Conservation (phyloP, 1,140 invertebrate genomes). For the Holcopasites calliopsidis region DNA sequence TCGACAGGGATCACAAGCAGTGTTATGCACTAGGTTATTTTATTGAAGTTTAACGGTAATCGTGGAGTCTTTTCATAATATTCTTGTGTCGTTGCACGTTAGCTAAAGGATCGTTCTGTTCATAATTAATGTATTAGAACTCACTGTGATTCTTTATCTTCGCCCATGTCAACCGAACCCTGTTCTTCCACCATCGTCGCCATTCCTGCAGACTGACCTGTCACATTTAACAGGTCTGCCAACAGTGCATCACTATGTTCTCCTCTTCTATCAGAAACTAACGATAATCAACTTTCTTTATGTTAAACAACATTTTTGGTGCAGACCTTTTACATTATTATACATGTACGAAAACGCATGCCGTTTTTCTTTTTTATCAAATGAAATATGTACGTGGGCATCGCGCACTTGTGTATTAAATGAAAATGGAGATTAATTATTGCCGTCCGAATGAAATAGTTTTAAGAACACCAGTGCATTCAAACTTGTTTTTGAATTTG, state of each 20-base stretch:
- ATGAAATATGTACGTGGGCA: not conserved
- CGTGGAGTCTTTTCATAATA: not conserved
- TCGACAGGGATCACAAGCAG: slow-evolving; percentile 5
- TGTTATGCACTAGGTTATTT: slow-evolving; percentile 46
- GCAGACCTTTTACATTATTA: not conserved
- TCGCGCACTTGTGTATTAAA: not conserved
- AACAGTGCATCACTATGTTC: not conserved
- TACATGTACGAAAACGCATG: not conserved
- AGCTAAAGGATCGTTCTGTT: not conserved
- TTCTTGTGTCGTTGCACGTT: not conserved
- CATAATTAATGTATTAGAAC: slow-evolving; percentile 49
- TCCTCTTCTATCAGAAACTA: not conserved
- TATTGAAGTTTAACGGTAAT: not conserved
- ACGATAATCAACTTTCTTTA: not conserved
- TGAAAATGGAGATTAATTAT: not conserved
- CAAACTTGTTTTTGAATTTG: slow-evolving; percentile 20
- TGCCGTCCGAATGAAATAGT: not conserved
- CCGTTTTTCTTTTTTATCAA: not conserved
- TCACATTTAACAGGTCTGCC: slow-evolving; percentile 36
- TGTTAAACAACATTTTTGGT: too few species aligned
- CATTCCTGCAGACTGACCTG: slow-evolving; percentile 66
- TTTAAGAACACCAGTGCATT: slow-evolving; percentile 25
- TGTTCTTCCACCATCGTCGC: slow-evolving; percentile 71
- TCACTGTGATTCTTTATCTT: slow-evolving; percentile 74
- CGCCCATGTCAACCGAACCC: slow-evolving; percentile 71